Percentiles rank a stretch among this genome's conserved stretches.
Evolutionary conservation across 2,797 vertebrate species (phyloP).

Genomic region (Sebastes goodei): DNA sequence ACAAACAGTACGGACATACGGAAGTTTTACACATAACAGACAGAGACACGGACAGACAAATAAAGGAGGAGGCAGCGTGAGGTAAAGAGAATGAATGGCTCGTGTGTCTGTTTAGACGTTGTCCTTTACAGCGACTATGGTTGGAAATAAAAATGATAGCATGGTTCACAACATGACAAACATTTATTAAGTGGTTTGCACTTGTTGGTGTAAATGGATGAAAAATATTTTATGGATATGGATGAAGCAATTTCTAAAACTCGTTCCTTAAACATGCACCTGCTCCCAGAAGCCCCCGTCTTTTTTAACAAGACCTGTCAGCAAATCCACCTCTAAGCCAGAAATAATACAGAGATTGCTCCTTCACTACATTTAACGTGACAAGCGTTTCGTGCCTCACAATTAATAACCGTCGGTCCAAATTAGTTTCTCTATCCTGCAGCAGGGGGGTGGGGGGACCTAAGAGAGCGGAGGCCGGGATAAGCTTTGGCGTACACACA

Average conservation of each 20-base stretch:
- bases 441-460: conserved; percentile 31
- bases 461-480: conserved; percentile 39
- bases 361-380: conserved; percentile 61
- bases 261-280: conserved; percentile 13
- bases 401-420: conserved; percentile 71
- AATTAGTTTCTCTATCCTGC: conserved; percentile 64
- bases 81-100: neutral
- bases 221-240: neutral
- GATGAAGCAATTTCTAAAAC: neutral
- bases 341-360: conserved; percentile 54
- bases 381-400: conserved; percentile 46
- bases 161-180: neutral
- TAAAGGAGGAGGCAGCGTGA: conserved; percentile 29
- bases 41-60: conserved; percentile 25
- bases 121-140: neutral
- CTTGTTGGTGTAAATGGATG: neutral
- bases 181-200: neutral
- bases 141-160: conserved; percentile 1
- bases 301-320: conserved; percentile 57
- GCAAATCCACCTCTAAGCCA: conserved; percentile 41
- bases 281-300: conserved; percentile 14
- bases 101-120: neutral
- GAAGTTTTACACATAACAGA: conserved; percentile 9
- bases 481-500: conserved; percentile 55
- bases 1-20: conserved; percentile 23